A percentile compares a stretch with the other conserved stretches of the same genome.
These are phyloP conservation scores for Torymus texanus DNA, from an alignment of 2,888 invertebrate species.

Conservation along the genomic window DNA sequence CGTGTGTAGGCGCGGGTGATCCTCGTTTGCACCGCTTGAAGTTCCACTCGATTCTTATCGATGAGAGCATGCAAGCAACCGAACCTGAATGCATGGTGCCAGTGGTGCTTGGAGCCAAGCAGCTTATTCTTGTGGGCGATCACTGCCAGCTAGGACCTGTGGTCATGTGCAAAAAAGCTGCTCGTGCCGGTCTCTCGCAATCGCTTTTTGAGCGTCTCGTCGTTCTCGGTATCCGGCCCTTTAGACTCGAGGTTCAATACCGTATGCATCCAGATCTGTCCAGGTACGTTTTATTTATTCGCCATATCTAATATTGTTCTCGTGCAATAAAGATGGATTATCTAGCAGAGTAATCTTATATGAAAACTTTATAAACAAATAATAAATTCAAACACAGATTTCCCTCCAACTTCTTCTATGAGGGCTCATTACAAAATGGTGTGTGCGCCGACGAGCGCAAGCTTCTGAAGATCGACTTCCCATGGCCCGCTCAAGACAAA, in stretches of 20 bases:
- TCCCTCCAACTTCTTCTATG: slow-evolving; percentile 99
- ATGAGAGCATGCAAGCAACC: slow-evolving; percentile 97
- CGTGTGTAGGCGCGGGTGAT: slow-evolving; percentile 99
- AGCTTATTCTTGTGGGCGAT: slow-evolving; percentile 97
- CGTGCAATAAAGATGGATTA: no score
- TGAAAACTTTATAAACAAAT: background rate
- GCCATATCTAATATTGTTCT: background rate
- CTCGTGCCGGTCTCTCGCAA: slow-evolving; percentile 96
- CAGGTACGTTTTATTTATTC: slow-evolving; percentile 17
- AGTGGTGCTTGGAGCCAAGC: slow-evolving; percentile 96
- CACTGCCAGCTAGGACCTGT: slow-evolving; percentile 99
- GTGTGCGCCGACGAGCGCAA: slow-evolving; percentile 97
- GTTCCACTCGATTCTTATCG: slow-evolving; percentile 96
- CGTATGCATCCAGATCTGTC: slow-evolving; percentile 99
- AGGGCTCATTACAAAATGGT: slow-evolving; percentile 98
- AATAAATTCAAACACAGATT: slow-evolving; percentile 79
- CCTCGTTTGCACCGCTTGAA: slow-evolving; percentile 93
- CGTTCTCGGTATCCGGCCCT: slow-evolving; percentile 96
- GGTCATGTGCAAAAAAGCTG: slow-evolving; percentile 99
- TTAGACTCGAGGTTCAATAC: slow-evolving; percentile 97
- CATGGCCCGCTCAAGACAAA: slow-evolving; percentile 96
- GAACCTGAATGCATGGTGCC: slow-evolving; percentile 99
- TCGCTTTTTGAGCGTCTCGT: slow-evolving; percentile 98
- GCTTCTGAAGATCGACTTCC: slow-evolving; percentile 93
- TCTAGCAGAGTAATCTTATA: no score